Evolutionary conservation across 2,113 vertebrate species (phyloP), one percentile per base, ranked within the genome.

Genomic region (Ailurus styani): DNA sequence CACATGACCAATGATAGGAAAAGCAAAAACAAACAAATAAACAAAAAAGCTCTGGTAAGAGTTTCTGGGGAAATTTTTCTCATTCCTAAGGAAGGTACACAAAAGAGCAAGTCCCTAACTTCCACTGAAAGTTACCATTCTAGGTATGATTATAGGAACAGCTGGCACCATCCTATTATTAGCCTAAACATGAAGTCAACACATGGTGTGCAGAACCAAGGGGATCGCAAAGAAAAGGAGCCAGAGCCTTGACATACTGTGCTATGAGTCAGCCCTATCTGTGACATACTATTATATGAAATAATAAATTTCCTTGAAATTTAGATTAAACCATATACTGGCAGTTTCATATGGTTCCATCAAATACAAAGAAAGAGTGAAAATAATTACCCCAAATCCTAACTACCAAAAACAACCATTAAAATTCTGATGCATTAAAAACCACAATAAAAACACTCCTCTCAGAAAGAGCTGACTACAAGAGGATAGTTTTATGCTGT

Each of bases 391-490:
- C 5, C 13, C 50, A 94, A 57, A 81, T 82, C 37, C 29, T 62
- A 82, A 62, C 23, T 31, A 82, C 42, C n/a, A 87, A 14, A 2
- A 84, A 78, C 1, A 84, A 62, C 60, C 17, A 93, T 21, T 95
- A 95, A 91, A 95, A 90, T 64, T 75, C 34, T 85, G 11, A 45
- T 73, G 13, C 31, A 86, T 55, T 68, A 86, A 91, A 96, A 78
- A 45, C 2, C 52, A 87, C 9, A 47, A 13, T 82, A 55, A 90
- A 96, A 94, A 79, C 2, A 79, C 17, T n/a, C n/a, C 2, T 91
- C 34, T 96, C 55, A 84, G 60, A 93, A 73, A 96, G 14, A 83
- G 23, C 5, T 55, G 54, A 87, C 23, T 78, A 91, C 29, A 62
- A 64, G 89, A 87, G 37, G 8, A 14, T n/a, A 70, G 31, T 29